These are phyloP conservation scores for Cephus nigrinus DNA, from an alignment of 2,888 invertebrate species.

Conservation along the genomic window DNA sequence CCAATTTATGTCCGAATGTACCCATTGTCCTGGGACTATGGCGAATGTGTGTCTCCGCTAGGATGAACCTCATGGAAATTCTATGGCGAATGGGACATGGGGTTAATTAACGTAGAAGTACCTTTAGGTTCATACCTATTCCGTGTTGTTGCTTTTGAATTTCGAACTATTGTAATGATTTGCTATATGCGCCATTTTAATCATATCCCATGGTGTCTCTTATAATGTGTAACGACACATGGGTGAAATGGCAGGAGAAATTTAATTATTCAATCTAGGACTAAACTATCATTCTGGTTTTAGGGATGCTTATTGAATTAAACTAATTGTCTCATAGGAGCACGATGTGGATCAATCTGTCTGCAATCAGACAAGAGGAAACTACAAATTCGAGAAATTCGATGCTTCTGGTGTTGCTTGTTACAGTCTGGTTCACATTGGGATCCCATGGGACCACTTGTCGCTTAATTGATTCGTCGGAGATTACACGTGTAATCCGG, in stretches of 20 bases:
- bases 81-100: not conserved
- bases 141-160: not conserved
- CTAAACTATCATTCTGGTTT: not conserved
- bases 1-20: not conserved
- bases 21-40: not conserved
- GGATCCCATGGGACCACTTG: not conserved
- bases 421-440: not conserved
- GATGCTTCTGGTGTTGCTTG: not conserved
- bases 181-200: not conserved
- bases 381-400: not conserved
- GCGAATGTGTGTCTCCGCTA: not conserved
- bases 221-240: not conserved
- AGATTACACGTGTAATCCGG: not conserved
- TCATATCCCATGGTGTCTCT: not conserved
- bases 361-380: not conserved
- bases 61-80: not conserved
- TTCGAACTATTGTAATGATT: not conserved
- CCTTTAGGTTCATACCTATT: not conserved
- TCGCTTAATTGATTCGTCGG: not conserved
- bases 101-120: not conserved
- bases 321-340: not conserved
- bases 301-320: not conserved
- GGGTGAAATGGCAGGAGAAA: not conserved
- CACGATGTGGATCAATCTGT: not conserved
- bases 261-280: not conserved